Conservation (phyloP, 2,113 vertebrate genomes). For the Gallinago undulata region DNA sequence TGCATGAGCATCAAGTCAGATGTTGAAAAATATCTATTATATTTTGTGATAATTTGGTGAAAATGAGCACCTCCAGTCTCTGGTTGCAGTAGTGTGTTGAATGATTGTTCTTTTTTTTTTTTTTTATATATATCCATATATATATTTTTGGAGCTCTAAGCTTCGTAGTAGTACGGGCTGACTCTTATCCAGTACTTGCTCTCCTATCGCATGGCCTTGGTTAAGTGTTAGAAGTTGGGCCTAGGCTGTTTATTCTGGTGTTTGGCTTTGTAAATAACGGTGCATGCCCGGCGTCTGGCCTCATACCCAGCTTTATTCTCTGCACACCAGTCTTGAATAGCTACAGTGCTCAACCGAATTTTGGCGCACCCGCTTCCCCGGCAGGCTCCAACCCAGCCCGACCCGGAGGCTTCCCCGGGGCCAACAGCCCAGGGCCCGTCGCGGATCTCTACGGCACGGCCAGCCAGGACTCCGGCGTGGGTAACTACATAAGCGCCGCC, state of each 20-base stretch:
- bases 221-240: slow-evolving; percentile 84
- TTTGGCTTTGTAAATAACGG: slow-evolving; percentile 80
- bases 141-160: slow-evolving; percentile 82
- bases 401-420: slow-evolving; percentile 93
- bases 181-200: slow-evolving; percentile 81
- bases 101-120: slow-evolving; percentile 67
- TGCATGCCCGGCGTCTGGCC: slow-evolving; percentile 85
- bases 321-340: slow-evolving; percentile 89
- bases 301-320: slow-evolving; percentile 87
- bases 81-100: slow-evolving; percentile 81
- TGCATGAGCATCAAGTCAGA: slow-evolving; percentile 84
- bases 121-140: slow-evolving; percentile 67
- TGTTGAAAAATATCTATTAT: slow-evolving; percentile 75
- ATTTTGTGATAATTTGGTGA: slow-evolving; percentile 79
- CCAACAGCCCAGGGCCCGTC: slow-evolving; percentile 96
- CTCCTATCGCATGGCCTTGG: slow-evolving; percentile 86
- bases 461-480: slow-evolving; percentile 97
- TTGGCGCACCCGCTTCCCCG: slow-evolving; percentile 85
- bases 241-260: slow-evolving; percentile 83
- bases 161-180: slow-evolving; percentile 85
- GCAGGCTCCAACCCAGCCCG: slow-evolving; percentile 95
- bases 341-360: slow-evolving; percentile 90
- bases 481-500: slow-evolving; percentile 98
- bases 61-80: slow-evolving; percentile 74
- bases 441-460: slow-evolving; percentile 86